Evolutionary conservation across 1,140 invertebrate species (phyloP), one percentile per base, ranked within the genome.

Genomic region (Calosoma granatense): DNA sequence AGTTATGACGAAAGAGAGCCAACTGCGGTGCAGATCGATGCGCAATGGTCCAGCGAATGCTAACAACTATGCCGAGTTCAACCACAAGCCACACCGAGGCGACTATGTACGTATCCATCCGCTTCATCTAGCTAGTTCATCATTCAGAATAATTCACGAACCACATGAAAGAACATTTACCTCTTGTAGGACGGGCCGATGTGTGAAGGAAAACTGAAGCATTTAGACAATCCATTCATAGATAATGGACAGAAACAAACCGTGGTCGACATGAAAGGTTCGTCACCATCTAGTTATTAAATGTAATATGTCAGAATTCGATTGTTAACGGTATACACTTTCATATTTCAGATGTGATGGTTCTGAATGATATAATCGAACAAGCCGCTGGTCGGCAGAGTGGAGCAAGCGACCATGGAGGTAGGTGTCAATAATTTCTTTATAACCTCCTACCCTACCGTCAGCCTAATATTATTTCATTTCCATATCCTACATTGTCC

Each of bases 311-410:
- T 53, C 51, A 15, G 15, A n/a, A n/a, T n/a, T n/a, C 26, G 12
- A 22, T n/a, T 22, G 30, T 21, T 26, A 58, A 12, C 9, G 20
- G 15, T 51, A 30, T 12, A n/a, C n/a, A n/a, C 22, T n/a, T 30
- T 20, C 4, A 53, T 56, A 61, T 82, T 80, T 17, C 75, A 97
- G 94, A 98, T 82, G 92, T 97, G 53, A 94, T 97, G 92, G 93
- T 97, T 59, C 76, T 98, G 62, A 96, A 95, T 73, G 93, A 97
- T 72, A 95, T 98, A 61, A 93, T 97, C 62, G 94, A 97, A 72
- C 92, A 97, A 78, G 94, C 92, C 22, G 90, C 88, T 60, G 89
- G 88, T 60, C 79, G 87, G 66, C 85, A 86, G 65, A 93, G 90
- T 74, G 80, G 83, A 71, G 82, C 83, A 41, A 90, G 88, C 67